Conservation (phyloP, 2,797 vertebrate species). For the Spheniscus humboldti region DNA sequence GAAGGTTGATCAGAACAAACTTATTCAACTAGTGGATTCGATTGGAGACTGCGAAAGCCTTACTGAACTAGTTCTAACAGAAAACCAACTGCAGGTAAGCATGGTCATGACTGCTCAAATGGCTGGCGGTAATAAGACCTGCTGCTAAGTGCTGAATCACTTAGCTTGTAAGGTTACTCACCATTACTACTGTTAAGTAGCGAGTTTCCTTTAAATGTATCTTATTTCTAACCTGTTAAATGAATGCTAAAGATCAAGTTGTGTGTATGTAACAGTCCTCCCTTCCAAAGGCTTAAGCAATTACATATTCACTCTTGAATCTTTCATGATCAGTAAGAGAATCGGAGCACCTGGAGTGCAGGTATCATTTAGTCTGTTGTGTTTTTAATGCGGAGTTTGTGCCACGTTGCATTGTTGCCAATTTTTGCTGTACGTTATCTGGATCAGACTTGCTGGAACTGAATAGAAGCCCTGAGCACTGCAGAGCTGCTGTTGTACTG, state of each 20-base stretch:
- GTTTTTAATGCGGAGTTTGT: neutral
- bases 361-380: neutral
- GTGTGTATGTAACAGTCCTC: neutral
- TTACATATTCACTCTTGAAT: neutral
- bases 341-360: neutral
- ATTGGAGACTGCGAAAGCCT: conserved; percentile 95
- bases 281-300: neutral
- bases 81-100: conserved; percentile 92
- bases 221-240: neutral
- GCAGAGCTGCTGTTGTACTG: neutral
- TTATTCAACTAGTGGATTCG: conserved; percentile 87
- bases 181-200: neutral
- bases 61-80: conserved; percentile 94
- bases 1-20: conserved; percentile 94
- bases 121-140: neutral
- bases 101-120: neutral
- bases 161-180: neutral
- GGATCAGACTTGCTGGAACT: neutral
- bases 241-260: neutral
- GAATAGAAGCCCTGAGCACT: neutral
- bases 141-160: neutral
- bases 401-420: neutral
- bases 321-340: neutral
- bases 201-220: neutral
- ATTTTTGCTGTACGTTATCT: neutral